Evolutionary conservation across 2,113 vertebrate species (phyloP).

Genomic region (Candoia aspera): DNA sequence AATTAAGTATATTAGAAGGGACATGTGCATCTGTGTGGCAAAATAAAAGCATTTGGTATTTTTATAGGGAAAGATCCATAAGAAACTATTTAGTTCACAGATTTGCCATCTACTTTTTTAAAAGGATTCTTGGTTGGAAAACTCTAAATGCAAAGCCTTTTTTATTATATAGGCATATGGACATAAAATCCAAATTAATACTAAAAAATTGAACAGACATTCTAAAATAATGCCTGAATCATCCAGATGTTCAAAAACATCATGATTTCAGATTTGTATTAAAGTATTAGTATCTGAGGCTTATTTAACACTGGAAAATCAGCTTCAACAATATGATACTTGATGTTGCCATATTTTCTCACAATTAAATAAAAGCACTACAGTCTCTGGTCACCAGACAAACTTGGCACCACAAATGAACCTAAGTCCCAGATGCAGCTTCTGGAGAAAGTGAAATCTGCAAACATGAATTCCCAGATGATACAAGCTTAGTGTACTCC

Average conservation of each 20-base stretch:
- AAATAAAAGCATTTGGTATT: not conserved
- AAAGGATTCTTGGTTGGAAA: constrained; percentile 18
- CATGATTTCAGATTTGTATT: not conserved
- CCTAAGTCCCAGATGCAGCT: constrained; percentile 42
- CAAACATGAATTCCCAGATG: constrained; percentile 21
- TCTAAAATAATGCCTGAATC: constrained; percentile 32
- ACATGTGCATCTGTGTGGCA: not conserved
- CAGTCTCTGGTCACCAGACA: constrained; percentile 35
- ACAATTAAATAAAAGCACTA: constrained; percentile 31
- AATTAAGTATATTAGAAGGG: not conserved
- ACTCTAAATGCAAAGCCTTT: not conserved
- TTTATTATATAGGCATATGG: not conserved
- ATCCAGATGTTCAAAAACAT: constrained; percentile 25
- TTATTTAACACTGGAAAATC: constrained; percentile 9
- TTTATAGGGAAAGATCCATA: not conserved
- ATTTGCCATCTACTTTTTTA: not conserved
- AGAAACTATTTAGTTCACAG: not conserved
- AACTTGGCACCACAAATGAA: constrained; percentile 38
- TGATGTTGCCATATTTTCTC: constrained; percentile 6
- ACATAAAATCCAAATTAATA: constrained; percentile 20
- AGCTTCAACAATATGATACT: constrained; percentile 21
- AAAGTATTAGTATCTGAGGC: not conserved
- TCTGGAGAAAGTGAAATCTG: constrained; percentile 31
- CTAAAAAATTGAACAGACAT: not conserved
- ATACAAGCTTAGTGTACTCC: not conserved